Conservation (phyloP, 2,888 invertebrate genomes). For the Tenthredo distinguenda region DNA sequence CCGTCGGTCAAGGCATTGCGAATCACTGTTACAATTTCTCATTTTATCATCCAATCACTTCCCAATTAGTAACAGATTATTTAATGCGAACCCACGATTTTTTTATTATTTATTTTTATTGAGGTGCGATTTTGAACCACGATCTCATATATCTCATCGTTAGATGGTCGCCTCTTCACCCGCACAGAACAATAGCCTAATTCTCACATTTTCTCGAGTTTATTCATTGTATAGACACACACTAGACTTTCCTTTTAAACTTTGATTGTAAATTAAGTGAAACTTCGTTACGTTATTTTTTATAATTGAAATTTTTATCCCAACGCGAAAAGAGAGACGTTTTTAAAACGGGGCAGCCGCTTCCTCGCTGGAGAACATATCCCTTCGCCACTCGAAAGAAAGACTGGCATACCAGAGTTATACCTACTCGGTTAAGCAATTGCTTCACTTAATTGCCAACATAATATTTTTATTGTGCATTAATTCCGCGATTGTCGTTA, state of each 20-base stretch:
- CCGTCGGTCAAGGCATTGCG: slow-evolving; percentile 33
- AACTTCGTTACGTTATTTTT: neutral
- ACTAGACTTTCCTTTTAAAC: neutral
- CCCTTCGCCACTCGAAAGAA: slow-evolving; percentile 52
- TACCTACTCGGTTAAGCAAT: slow-evolving; percentile 53
- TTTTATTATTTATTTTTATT: slow-evolving; percentile 21
- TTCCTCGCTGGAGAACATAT: neutral
- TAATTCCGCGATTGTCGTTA: slow-evolving; percentile 69
- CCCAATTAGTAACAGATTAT: slow-evolving; percentile 6
- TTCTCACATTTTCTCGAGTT: neutral
- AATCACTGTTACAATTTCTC: slow-evolving; percentile 24
- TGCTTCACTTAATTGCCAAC: slow-evolving; percentile 65
- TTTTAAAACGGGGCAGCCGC: neutral
- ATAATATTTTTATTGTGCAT: slow-evolving; percentile 67
- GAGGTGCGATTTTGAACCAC: neutral
- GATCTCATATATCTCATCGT: neutral
- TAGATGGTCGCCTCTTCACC: neutral
- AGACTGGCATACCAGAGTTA: slow-evolving; percentile 60
- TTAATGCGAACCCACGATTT: neutral
- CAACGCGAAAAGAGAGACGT: neutral
- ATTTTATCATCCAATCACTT: slow-evolving; percentile 36
- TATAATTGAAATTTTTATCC: neutral
- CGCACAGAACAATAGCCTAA: neutral
- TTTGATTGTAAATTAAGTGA: neutral
- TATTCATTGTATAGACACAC: neutral